Evolutionary conservation across 2,113 vertebrate species (phyloP).

Genomic region (Penelope pileata): DNA sequence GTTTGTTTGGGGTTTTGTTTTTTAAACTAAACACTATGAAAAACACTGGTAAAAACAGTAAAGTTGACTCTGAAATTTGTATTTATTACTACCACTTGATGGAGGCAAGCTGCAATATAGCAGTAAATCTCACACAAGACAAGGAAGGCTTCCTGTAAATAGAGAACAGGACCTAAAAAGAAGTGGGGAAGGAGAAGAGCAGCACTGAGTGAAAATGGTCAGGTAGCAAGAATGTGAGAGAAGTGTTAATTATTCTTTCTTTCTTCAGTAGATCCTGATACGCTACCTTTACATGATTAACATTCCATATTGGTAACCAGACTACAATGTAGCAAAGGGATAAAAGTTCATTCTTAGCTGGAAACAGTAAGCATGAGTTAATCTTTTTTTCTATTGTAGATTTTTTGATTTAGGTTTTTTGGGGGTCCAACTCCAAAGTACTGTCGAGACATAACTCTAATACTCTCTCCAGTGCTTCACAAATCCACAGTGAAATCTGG

Average conservation of each 20-base stretch:
- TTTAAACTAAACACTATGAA: background rate
- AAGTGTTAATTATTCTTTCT: background rate
- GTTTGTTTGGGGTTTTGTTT: background rate
- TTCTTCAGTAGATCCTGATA: background rate
- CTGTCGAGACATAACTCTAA: background rate
- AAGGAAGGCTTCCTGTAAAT: background rate
- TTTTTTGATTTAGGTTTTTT: background rate
- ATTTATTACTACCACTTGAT: background rate
- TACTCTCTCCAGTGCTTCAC: slow-evolving; percentile 1
- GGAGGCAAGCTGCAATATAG: background rate
- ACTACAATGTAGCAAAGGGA: background rate
- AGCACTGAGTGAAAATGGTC: background rate
- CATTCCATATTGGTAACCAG: slow-evolving; percentile 16
- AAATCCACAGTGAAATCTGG: slow-evolving; percentile 42
- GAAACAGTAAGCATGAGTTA: background rate
- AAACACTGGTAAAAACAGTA: background rate
- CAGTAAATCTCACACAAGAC: background rate
- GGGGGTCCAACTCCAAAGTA: background rate
- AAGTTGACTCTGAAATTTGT: background rate
- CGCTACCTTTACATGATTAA: background rate
- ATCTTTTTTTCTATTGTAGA: background rate
- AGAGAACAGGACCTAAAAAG: background rate
- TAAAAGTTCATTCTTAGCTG: background rate
- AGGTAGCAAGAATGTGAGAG: background rate
- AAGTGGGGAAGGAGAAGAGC: background rate